Base-by-base conservation (phyloP, 2,888 invertebrate species). In the Philereme transversata region DNA sequence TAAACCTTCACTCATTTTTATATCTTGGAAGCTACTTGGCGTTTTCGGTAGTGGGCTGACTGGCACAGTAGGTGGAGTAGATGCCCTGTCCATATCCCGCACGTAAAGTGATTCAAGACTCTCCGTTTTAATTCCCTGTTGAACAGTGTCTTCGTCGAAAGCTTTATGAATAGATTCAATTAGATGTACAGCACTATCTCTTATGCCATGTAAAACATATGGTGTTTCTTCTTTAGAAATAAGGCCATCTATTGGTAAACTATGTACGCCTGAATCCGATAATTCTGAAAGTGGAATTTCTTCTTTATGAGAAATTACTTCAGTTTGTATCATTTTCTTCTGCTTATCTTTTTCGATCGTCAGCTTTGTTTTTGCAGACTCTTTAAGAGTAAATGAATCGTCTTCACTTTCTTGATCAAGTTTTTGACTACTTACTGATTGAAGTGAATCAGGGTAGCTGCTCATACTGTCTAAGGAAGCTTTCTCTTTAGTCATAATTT, bases 61-160 rank as follows among this genome's bases (percentile, higher is more conserved):
- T 34, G 95, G 95, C 6, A 94, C 95, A 34, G 95, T 95, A 45
- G 95, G 95, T 62, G 95, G 95, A 36, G 95, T 95, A 61, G 94
- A 89, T 36, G 88, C 89, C 68, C 93, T 87, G 22, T 86, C 81
- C 52, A 76, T 69, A 34, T 83, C 78, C 35, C 62, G 74, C 0
- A 78, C 69, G 1, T 73, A 67, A 7, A 84, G 64, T 9, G 84
- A 75, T 61, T 88, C 87, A 41, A 86, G 51, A 10, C 74, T 81
- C 67, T 90, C 91, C 3, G 83, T 82, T 73, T 86, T 91, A 22
- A 91, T 92, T 53, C 90, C 91, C 78, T 92, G 91, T 67, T 91
- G 91, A 33, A 92, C 79, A 10, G 65, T 65, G 57, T 88, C 88
- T 43, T 86, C 86, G 47, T 73, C 77, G 65, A 92, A 89, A 9